Evolutionary conservation across 2,797 vertebrate species (phyloP), one percentile per base, ranked within the genome.

Genomic region (Periparus ater): DNA sequence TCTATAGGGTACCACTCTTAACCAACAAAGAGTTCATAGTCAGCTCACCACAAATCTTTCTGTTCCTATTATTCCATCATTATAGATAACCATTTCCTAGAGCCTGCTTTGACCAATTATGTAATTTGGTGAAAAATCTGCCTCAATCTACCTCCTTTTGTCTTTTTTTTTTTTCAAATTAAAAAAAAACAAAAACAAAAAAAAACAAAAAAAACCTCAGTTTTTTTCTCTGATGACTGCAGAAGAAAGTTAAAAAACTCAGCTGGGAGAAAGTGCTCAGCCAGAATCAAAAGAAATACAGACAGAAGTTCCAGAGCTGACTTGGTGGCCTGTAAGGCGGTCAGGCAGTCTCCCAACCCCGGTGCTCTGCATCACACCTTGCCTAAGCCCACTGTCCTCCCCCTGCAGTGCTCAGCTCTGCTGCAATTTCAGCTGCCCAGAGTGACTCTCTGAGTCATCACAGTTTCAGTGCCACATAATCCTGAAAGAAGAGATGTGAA

Each of bases 131-230:
- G 16, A 67, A 80, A 40, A 94, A 80, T 11, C 10, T 57, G 4
- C 44, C 44, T 58, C 62, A 30, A 22, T 42, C 27, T 55, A 57
- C 9, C 5, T 89, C 16, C 18, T 62, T 65, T 77, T 65, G 8
- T 3, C 5, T 42, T 9, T 34, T 17, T 29, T 20, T 22, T 44
- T 11, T 60, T 21, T 27, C 6, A 34, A 45, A 86, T 10, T 0
- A 17, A 58, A 30, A 72, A 27, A 40, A 13, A 20, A 30, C 16
- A 30, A 27, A 9, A 20, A 4, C 2, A 19, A 30, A 22, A 62
- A 38, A 19, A 30, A 21, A 42, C 22, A 2, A 30, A 27, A 7
- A 45, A 53, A 20, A 4, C 2, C 2, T 14, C 8, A 13, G 0
- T 16, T 75, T 90, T 90, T 84, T 14, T 25, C 30, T 81, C 51